Evolutionary conservation across 1,140 invertebrate genomes (phyloP).

Genomic region (Bradynema listronoti): DNA sequence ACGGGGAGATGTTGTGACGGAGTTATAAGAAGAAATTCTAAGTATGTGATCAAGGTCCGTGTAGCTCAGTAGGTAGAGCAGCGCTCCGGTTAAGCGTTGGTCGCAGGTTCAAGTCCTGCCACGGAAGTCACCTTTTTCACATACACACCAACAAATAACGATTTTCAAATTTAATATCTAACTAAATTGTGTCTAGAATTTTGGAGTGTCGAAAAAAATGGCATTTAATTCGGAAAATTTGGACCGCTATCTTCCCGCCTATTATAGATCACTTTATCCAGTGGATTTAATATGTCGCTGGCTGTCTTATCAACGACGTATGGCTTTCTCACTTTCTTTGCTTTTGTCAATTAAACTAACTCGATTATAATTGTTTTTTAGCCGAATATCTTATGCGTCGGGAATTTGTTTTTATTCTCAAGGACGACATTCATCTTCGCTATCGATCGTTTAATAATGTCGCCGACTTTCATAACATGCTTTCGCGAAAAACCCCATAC

Average conservation of each 20-base stretch:
- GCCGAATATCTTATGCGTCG: constrained; percentile 68
- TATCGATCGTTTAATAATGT: constrained; percentile 78
- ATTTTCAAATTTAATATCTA: no score
- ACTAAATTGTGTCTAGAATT: no score
- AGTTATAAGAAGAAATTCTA: no score
- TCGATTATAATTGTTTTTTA: not conserved
- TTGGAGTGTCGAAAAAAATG: no score
- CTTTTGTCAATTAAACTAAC: not conserved
- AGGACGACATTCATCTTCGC: constrained; percentile 85
- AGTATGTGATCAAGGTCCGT: no score
- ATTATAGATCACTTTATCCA: constrained; percentile 7
- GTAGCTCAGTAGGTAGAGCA: no score
- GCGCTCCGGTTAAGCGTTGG: no score
- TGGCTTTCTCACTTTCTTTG: not conserved
- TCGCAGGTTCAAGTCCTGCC: no score
- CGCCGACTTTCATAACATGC: constrained; percentile 72
- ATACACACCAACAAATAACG: no score
- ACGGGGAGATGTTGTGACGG: no score
- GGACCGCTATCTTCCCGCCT: constrained; percentile 3
- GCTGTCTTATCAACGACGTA: constrained; percentile 1
- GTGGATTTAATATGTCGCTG: constrained; percentile 4
- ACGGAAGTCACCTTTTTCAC: no score
- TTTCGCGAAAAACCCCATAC: constrained; percentile 70
- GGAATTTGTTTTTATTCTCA: constrained; percentile 90
- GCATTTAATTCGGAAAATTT: not conserved